Percentiles rank a stretch among this genome's conserved stretches.
These are phyloP conservation scores for Eugnorisma glareosa DNA, from an alignment of 2,888 invertebrate species.

Conservation along the genomic window DNA sequence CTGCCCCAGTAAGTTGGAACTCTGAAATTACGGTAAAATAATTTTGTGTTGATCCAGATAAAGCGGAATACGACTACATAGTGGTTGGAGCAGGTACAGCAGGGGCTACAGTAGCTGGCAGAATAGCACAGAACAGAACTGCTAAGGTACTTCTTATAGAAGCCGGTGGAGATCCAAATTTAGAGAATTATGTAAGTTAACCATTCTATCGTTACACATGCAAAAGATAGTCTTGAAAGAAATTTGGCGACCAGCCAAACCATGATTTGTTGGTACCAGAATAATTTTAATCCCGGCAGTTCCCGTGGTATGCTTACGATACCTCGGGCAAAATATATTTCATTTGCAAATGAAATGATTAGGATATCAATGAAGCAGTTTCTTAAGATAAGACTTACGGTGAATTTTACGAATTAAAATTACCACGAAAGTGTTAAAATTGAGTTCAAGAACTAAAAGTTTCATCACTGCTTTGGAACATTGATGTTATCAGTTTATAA, in stretches of 20 bases:
- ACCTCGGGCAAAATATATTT: not conserved
- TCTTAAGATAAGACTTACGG: no score
- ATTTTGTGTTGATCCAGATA: not conserved
- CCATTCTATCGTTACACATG: not conserved
- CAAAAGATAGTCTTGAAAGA: not conserved
- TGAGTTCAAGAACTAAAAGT: no score
- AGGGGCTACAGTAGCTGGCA: constrained; percentile 14
- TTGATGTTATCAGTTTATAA: no score
- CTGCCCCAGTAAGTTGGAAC: no score
- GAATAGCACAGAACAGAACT: constrained; percentile 18
- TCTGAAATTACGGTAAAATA: no score
- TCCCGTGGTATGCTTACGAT: no score
- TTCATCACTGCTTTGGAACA: no score
- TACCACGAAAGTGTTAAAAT: no score
- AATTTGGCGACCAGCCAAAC: not conserved
- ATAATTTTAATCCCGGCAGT: not conserved
- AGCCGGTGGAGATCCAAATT: constrained; percentile 11
- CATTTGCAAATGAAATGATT: no score
- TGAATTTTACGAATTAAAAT: no score
- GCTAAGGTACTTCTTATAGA: constrained; percentile 28
- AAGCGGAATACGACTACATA: constrained; percentile 21
- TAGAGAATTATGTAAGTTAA: constrained; percentile 18
- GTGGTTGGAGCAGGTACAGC: constrained; percentile 35
- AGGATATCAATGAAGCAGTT: not conserved
- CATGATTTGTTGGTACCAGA: not conserved